Percentiles rank a stretch among this genome's conserved stretches.
Evolutionary conservation across 2,888 invertebrate species (phyloP).

Genomic region (Torymus tubicola): DNA sequence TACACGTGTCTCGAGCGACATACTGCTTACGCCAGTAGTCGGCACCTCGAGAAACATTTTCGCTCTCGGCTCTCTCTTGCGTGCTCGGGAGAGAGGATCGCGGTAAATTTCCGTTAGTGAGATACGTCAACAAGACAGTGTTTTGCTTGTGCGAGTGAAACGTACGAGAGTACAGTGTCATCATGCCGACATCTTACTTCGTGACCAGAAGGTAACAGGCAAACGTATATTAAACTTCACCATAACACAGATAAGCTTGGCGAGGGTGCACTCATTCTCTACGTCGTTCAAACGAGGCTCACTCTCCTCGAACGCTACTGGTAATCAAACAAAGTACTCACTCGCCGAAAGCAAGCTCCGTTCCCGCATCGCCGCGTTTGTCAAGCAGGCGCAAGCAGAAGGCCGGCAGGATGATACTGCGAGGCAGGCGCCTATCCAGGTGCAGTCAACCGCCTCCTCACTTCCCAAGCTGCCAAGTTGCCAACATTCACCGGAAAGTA

Average conservation of each 20-base stretch:
- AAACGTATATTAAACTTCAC: too few relatives aligned
- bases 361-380: neutral
- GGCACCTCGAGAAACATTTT: too few relatives aligned
- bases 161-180: neutral
- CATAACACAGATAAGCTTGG: neutral
- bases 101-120: too few relatives aligned
- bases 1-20: too few relatives aligned
- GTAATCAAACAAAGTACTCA: neutral
- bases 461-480: neutral
- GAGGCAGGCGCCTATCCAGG: slow-evolving; percentile 8
- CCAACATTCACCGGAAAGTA: slow-evolving; percentile 9
- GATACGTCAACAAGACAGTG: neutral
- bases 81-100: too few relatives aligned
- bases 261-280: neutral
- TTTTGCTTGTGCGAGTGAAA: neutral
- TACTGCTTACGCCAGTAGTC: too few relatives aligned
- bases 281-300: neutral
- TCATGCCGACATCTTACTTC: too few relatives aligned
- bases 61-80: too few relatives aligned
- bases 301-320: neutral
- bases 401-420: neutral
- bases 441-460: slow-evolving; percentile 5
- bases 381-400: slow-evolving; percentile 9
- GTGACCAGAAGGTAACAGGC: neutral
- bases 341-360: slow-evolving; percentile 11